Evolutionary conservation across 2,888 invertebrate species (phyloP), one percentile per base, ranked within the genome.

Genomic region (Tanypteryx hageni): DNA sequence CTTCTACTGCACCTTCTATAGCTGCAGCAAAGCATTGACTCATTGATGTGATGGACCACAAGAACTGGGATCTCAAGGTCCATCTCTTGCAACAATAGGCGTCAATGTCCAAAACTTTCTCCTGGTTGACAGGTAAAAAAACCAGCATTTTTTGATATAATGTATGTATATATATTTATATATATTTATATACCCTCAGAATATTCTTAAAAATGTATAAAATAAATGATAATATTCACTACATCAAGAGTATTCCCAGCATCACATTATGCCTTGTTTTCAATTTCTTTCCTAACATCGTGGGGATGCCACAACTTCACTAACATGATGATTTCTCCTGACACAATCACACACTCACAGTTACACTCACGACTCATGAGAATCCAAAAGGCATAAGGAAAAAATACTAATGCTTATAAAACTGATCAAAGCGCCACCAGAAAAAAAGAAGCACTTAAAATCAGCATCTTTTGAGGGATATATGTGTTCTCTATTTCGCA

Each of bases 181-280:
- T 83, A 83, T 83, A 83, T 89, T 89, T 89, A 89, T 89, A 89
- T 68, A 64, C 89, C 89, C 89, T 89, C 89, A 68, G 89, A 58
- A 68, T 89, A 89, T 89, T 89, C 89, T 89, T 89, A 89, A 89
- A 89, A 89, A 89, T 89, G 89, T 89, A 89, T 89, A 89, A 89
- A 89, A 89, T 89, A 89, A 89, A 89, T 89, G 89, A 89, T 89
- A 89, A 89, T 64, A 89, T 89, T 89, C 89, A 68, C 89, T 89
- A 89, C 64, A 89, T 89, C 64, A 68, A 68, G 89, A 89, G 89
- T 89, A 89, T 89, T 89, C 64, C 89, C 18, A 64, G 64, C 89
- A 89, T 89, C 89, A 89, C 89, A 64, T 16, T 68, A 64, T 61
- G 89, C 89, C 89, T 89, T 44, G 64, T 64, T 44, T 89, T 89